A percentile compares a stretch with the other conserved stretches of the same genome.
These are phyloP conservation scores for Zophobas atratus DNA, from an alignment of 1,140 invertebrate species.

Conservation along the genomic window DNA sequence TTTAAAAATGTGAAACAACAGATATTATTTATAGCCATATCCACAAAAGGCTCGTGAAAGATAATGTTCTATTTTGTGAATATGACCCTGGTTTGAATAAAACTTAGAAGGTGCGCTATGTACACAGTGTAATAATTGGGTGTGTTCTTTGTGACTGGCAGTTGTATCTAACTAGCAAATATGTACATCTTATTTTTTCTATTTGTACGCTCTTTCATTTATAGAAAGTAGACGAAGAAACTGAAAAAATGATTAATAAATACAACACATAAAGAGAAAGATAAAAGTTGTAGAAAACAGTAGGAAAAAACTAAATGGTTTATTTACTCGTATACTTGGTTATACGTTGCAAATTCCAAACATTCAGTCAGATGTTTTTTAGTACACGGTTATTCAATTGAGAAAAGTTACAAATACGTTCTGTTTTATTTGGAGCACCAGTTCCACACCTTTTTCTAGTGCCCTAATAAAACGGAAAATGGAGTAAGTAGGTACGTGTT, in stretches of 20 bases:
- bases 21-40: constrained; percentile 4
- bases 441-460: too few relatives aligned
- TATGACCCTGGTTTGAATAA: neutral
- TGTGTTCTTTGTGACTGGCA: constrained; percentile 45
- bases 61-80: neutral
- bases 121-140: constrained; percentile 43
- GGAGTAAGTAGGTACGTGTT: too few relatives aligned
- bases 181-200: constrained; percentile 13
- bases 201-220: constrained; percentile 11
- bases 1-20: constrained; percentile 28
- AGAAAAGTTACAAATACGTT: neutral
- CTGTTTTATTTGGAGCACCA: too few relatives aligned
- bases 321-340: neutral
- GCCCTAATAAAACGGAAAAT: too few relatives aligned
- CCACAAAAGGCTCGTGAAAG: constrained; percentile 4
- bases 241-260: constrained; percentile 24
- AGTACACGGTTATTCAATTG: neutral
- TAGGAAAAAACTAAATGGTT: neutral
- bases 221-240: constrained; percentile 53
- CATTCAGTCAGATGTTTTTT: too few relatives aligned
- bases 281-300: neutral
- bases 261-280: constrained; percentile 38
- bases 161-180: constrained; percentile 6
- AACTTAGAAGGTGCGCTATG: constrained; percentile 30
- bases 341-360: too few relatives aligned